These are phyloP conservation scores for Zalophus californianus DNA, from an alignment of 2,797 vertebrate genomes.

Conservation along the genomic window DNA sequence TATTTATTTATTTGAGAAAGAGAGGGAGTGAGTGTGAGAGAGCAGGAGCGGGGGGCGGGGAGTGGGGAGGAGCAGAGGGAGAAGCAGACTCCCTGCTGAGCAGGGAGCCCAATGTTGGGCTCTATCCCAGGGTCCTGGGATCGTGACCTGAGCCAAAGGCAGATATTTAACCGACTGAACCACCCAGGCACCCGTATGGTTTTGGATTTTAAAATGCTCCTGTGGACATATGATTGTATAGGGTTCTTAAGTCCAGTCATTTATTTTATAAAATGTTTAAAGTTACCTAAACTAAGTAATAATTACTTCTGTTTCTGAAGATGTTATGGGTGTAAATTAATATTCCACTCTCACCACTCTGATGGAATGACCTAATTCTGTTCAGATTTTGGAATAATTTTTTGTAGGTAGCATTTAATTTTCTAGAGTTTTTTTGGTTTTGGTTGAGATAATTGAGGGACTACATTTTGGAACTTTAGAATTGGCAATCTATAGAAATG, in stretches of 20 bases:
- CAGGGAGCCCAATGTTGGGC: background rate
- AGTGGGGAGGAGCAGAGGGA: background rate
- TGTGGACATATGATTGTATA: background rate
- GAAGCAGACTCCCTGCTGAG: background rate
- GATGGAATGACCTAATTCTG: background rate
- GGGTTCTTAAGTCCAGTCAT: background rate
- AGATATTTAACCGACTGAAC: background rate
- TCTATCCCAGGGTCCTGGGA: background rate
- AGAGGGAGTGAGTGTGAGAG: background rate
- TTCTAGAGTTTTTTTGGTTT: slow-evolving; percentile 32
- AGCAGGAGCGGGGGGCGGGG: background rate
- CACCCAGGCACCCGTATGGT: background rate
- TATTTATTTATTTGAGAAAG: background rate
- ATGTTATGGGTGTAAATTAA: background rate
- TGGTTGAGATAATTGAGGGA: slow-evolving; percentile 26
- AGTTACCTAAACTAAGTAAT: slow-evolving; percentile 29
- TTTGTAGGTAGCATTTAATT: background rate
- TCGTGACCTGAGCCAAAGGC: background rate
- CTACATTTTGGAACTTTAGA: slow-evolving; percentile 30
- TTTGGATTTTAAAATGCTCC: slow-evolving; percentile 28
- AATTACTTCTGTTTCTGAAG: slow-evolving; percentile 42
- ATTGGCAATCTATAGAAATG: background rate
- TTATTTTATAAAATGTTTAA: slow-evolving; percentile 50
- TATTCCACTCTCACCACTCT: background rate
- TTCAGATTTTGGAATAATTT: slow-evolving; percentile 14